Base-by-base conservation (phyloP, 92 coral and sea anemone genomes). In the Umimayanthus kanabou region DNA sequence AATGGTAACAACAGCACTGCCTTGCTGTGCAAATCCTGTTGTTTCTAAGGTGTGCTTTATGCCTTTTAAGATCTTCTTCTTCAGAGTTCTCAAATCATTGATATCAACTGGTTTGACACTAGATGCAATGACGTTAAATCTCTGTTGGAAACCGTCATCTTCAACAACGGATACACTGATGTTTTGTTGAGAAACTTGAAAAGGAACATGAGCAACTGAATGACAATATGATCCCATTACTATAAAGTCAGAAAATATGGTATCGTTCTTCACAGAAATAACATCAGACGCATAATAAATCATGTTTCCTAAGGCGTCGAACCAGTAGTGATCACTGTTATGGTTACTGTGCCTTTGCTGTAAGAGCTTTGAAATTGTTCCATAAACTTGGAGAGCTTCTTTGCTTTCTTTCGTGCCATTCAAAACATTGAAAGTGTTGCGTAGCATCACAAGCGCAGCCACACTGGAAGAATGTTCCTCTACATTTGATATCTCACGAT, bases 1-100 rank as follows among this genome's bases (percentile, higher is more conserved):
- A n/a, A 75, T 75, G 49, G 9, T 39, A 75, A 75, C 45, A 75
- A 75, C 49, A 75, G 9, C 6, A 75, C 79, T 75, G 79, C 28
- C 2, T 16, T 18, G n/a, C 49, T 18, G n/a, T 18, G 45, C 53
- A 1, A 43, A 39, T 13, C 5, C n/a, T 50, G 16, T 40, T 2
- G 40, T 18, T 75, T 75, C 79, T 39, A 75, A 18, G 53, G 25
- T 75, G 4, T 39, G 79, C 53, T 75, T 75, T 39, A 39, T 43
- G 47, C 23, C 23, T 13, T 39, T 42, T 20, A 75, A 75, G 16
- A 16, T 20, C 11, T 75, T 39, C 29, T 39, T 39, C 79, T 43
- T 75, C 45, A 75, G 50, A 75, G 29, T 75, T 75, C 49, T 75
- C 10, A 75, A 43, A 75, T 39, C 53, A 4, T 75, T 43, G 10